A percentile compares a stretch with the other conserved stretches of the same genome.
Evolutionary conservation across 2,113 vertebrate genomes (phyloP).

Genomic region (Tangachromis dhanisi): DNA sequence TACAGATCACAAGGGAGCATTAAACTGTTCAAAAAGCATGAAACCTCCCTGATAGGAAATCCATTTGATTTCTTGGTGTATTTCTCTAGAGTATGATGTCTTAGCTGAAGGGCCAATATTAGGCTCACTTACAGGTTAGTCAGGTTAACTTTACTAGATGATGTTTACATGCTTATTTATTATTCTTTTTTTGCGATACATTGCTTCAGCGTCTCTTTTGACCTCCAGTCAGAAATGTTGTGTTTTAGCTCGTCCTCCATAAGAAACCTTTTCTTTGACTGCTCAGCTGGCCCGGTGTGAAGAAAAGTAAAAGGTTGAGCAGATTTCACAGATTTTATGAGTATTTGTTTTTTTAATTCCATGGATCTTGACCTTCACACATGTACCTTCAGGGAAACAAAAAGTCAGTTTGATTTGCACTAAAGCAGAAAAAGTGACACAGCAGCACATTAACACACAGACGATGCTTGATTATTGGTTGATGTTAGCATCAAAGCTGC

Average conservation of each 20-base stretch:
- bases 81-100: too few species aligned
- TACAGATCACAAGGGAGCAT: neutral
- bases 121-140: neutral
- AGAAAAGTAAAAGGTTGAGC: neutral
- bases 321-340: neutral
- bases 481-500: neutral
- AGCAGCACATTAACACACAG: neutral
- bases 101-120: neutral
- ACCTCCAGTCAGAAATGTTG: neutral
- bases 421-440: fast-evolving
- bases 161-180: neutral
- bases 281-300: neutral
- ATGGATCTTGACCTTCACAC: neutral
- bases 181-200: neutral
- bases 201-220: neutral
- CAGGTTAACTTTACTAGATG: neutral
- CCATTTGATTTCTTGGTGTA: neutral
- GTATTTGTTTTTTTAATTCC: neutral
- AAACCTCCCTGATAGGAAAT: neutral
- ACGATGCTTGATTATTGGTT: neutral
- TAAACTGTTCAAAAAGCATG: neutral
- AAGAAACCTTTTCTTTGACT: neutral
- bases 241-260: neutral
- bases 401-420: neutral
- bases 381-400: neutral